Evolutionary conservation across 2,113 vertebrate genomes (phyloP).

Genomic region (Polypterus bichir): DNA sequence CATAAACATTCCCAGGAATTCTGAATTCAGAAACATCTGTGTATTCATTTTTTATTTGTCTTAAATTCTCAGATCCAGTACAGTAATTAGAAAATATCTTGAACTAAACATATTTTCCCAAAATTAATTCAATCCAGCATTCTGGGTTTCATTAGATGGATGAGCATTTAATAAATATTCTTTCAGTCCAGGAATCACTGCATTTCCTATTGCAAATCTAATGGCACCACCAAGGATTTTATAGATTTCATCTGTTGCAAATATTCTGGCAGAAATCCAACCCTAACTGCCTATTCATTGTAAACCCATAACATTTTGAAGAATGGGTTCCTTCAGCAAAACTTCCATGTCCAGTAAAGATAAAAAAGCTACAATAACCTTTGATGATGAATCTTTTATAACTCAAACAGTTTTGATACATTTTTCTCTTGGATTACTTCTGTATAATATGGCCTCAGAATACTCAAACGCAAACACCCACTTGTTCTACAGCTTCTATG

Average conservation of each 20-base stretch:
- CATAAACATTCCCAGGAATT: constrained; percentile 27
- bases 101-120: constrained; percentile 51
- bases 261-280: constrained; percentile 46
- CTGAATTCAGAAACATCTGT: constrained; percentile 26
- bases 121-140: constrained; percentile 41
- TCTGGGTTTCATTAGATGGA: constrained; percentile 34
- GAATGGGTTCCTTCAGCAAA: constrained; percentile 41
- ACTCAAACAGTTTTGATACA: constrained; percentile 34
- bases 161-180: constrained; percentile 43
- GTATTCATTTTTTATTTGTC: constrained; percentile 22
- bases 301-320: constrained; percentile 44
- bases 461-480: constrained; percentile 50
- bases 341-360: constrained; percentile 42
- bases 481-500: constrained; percentile 37
- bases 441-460: constrained; percentile 45
- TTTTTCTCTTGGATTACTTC: constrained; percentile 35
- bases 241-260: constrained; percentile 29
- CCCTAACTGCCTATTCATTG: constrained; percentile 58
- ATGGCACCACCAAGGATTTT: constrained; percentile 40
- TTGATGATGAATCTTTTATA: constrained; percentile 35
- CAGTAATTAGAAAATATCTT: constrained; percentile 17
- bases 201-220: constrained; percentile 44
- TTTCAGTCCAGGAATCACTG: constrained; percentile 37
- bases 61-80: constrained; percentile 22
- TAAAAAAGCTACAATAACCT: constrained; percentile 48